Evolutionary conservation across 2,797 vertebrate species (phyloP).

Genomic region (Tokudaia tokunoshimensis): DNA sequence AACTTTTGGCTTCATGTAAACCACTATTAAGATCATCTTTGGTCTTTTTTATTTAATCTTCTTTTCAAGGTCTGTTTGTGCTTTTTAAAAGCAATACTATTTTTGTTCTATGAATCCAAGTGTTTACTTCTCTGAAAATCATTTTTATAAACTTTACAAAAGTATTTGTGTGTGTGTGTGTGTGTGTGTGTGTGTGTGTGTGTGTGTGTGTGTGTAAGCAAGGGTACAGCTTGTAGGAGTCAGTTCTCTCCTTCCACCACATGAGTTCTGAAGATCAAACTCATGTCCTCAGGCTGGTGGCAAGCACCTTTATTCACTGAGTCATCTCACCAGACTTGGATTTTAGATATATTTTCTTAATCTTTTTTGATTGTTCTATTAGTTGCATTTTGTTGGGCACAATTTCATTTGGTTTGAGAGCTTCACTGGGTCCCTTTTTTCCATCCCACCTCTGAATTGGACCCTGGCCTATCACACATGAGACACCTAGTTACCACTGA

Average conservation of each 20-base stretch:
- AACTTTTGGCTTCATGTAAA: neutral
- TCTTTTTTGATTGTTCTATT: conserved; percentile 36
- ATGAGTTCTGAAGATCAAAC: neutral
- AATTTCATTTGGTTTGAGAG: conserved; percentile 11
- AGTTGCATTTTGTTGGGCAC: neutral
- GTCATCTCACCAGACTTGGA: neutral
- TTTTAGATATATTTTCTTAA: neutral
- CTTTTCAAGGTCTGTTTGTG: neutral
- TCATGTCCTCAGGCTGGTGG: neutral
- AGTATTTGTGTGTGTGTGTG: neutral
- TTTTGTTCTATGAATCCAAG: neutral
- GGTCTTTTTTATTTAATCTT: neutral
- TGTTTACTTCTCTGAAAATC: neutral
- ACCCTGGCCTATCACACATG: neutral
- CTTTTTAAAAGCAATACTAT: conserved; percentile 20
- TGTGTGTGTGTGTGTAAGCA: neutral
- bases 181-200: neutral
- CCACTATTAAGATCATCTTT: neutral
- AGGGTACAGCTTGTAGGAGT: neutral
- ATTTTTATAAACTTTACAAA: neutral
- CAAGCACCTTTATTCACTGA: neutral
- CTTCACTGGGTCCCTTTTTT: neutral
- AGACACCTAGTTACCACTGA: neutral
- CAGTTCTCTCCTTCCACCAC: neutral
- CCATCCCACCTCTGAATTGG: neutral